A percentile compares a stretch with the other conserved stretches of the same genome.
Evolutionary conservation across 2,113 vertebrate genomes (phyloP).

Genomic region (Rissa tridactyla): DNA sequence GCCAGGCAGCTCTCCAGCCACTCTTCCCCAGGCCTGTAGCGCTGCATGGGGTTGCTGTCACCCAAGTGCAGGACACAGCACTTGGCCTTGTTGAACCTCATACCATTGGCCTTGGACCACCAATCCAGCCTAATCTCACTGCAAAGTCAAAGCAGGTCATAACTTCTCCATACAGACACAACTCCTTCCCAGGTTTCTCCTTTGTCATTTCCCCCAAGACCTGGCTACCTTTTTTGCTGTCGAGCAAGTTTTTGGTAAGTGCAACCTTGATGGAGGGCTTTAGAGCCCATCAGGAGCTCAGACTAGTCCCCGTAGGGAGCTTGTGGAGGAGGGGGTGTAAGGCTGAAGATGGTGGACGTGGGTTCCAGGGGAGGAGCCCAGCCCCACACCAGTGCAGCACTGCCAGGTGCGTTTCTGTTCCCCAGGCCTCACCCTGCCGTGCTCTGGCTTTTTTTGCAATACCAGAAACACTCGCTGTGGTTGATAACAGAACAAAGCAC

Average conservation of each 20-base stretch:
- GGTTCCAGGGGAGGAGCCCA: not conserved
- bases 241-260: not conserved
- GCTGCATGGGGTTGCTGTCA: not conserved
- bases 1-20: not conserved
- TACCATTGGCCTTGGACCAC: not conserved
- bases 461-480: accelerated
- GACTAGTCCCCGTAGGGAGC: accelerated
- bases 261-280: not conserved
- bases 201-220: not conserved
- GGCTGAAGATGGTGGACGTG: not conserved
- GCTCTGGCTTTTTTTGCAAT: not conserved
- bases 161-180: accelerated
- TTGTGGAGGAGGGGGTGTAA: not conserved
- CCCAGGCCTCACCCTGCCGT: accelerated
- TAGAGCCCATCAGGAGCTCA: not conserved
- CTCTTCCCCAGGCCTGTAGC: not conserved
- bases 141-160: not conserved
- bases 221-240: not conserved
- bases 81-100: not conserved
- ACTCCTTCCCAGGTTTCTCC: not conserved
- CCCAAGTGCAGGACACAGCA: not conserved
- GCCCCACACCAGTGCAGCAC: not conserved
- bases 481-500: not conserved
- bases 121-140: not conserved
- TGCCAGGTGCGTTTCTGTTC: not conserved